Conservation (phyloP, 2,113 vertebrate genomes). For the Eudyptes chrysolophus region DNA sequence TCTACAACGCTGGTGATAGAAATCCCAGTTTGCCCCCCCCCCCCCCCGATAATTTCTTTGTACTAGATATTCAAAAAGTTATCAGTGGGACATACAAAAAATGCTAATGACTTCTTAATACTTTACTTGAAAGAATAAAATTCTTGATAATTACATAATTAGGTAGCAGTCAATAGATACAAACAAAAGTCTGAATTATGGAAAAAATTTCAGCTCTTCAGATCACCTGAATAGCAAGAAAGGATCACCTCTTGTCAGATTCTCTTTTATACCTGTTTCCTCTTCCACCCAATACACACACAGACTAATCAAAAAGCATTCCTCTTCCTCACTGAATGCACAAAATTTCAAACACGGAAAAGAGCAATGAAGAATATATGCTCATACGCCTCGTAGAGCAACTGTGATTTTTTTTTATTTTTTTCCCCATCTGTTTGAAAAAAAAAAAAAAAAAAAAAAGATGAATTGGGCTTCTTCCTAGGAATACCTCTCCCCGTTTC, state of each 20-base stretch:
- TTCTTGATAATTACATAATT: not conserved
- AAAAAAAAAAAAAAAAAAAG: not conserved
- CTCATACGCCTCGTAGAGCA: not conserved
- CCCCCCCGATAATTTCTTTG: not conserved
- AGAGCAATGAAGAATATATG: not conserved
- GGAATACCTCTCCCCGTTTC: not conserved
- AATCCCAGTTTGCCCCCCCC: not conserved
- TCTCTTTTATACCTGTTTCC: not conserved
- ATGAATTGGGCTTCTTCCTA: not conserved
- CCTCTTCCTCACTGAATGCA: not conserved
- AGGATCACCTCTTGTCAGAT: not conserved
- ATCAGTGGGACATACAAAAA: not conserved
- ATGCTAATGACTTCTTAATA: not conserved
- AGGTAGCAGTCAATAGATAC: not conserved
- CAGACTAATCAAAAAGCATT: not conserved
- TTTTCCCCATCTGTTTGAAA: not conserved
- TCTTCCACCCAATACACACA: not conserved
- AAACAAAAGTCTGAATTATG: not conserved
- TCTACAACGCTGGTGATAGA: not conserved
- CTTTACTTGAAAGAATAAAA: not conserved
- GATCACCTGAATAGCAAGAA: not conserved
- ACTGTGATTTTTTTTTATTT: not conserved
- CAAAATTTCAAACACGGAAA: not conserved
- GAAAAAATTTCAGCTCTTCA: not conserved
- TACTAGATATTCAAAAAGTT: not conserved